These are phyloP conservation scores for Betta splendens DNA, from an alignment of 2,797 vertebrate genomes.

Conservation along the genomic window DNA sequence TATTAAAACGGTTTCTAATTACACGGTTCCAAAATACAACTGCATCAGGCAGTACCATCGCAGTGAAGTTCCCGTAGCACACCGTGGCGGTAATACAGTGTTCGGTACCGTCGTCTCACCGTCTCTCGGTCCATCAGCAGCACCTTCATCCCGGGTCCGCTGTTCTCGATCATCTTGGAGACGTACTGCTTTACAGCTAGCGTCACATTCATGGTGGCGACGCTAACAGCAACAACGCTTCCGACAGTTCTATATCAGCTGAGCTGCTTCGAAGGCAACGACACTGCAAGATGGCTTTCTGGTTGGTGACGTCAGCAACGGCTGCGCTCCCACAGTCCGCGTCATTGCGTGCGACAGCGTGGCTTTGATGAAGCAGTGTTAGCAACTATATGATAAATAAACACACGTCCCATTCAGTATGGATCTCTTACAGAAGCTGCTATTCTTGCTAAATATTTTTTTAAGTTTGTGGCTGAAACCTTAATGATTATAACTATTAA, in stretches of 20 bases:
- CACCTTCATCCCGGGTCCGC: conserved; percentile 96
- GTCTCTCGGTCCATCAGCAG: conserved; percentile 96
- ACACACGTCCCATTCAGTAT: no score
- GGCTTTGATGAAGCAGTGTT: no score
- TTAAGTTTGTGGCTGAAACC: no score
- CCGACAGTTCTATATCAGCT: conserved; percentile 1
- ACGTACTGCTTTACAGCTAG: conserved; percentile 95
- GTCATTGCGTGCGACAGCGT: neutral
- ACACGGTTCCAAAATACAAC: no score
- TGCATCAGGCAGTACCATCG: no score
- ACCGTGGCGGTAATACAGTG: neutral
- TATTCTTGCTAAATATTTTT: no score
- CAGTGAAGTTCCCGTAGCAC: no score
- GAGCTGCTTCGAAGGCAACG: conserved; percentile 22
- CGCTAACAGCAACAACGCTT: conserved; percentile 4
- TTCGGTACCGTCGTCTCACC: conserved; percentile 74
- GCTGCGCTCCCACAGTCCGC: neutral
- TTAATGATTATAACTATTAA: no score
- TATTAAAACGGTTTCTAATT: no score
- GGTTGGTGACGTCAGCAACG: conserved; percentile 34
- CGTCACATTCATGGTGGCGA: conserved; percentile 90
- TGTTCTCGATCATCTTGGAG: conserved; percentile 96
- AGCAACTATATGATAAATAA: no score
- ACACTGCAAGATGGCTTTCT: conserved; percentile 48
- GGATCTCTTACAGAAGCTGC: no score